Evolutionary conservation across 2,113 vertebrate genomes (phyloP).

Genomic region (Strix aluco): DNA sequence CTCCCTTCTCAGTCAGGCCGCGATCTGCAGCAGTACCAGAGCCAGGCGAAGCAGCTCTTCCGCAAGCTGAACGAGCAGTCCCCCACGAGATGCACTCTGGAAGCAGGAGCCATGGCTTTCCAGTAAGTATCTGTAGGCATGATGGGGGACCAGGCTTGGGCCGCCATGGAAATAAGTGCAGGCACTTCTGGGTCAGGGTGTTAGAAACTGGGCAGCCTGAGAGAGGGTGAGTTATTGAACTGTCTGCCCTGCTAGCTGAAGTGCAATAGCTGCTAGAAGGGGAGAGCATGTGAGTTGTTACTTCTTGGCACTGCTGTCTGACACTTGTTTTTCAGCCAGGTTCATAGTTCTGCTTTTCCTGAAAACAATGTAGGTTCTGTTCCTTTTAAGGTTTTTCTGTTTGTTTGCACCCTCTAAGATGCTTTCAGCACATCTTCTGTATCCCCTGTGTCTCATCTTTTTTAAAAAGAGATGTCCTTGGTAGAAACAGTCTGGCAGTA

Average conservation of each 20-base stretch:
- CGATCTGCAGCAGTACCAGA: slow-evolving; percentile 97
- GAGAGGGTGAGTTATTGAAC: accelerated
- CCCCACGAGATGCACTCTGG: slow-evolving; percentile 92
- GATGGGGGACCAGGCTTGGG: neutral
- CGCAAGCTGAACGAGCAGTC: slow-evolving; percentile 96
- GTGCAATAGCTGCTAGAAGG: accelerated
- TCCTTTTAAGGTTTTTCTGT: neutral
- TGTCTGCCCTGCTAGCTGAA: neutral
- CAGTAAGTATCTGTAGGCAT: slow-evolving; percentile 82
- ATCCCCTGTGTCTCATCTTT: too few relatives aligned
- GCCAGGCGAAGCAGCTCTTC: slow-evolving; percentile 96
- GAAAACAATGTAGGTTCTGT: accelerated
- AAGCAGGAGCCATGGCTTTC: slow-evolving; percentile 93
- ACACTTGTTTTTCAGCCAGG: neutral
- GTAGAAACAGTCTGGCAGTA: neutral
- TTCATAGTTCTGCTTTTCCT: neutral
- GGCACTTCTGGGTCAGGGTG: accelerated
- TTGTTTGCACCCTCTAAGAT: accelerated
- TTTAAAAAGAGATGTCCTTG: neutral
- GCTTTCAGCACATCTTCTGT: accelerated
- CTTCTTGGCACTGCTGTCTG: neutral
- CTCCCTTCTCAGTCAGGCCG: slow-evolving; percentile 84
- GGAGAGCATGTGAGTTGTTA: accelerated
- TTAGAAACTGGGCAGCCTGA: neutral
- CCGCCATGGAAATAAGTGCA: accelerated